Percentiles rank a stretch among this genome's conserved stretches.
phyloP scores from a whole-genome alignment of 2,113 vertebrate species.

The Azemiops feae region DNA sequence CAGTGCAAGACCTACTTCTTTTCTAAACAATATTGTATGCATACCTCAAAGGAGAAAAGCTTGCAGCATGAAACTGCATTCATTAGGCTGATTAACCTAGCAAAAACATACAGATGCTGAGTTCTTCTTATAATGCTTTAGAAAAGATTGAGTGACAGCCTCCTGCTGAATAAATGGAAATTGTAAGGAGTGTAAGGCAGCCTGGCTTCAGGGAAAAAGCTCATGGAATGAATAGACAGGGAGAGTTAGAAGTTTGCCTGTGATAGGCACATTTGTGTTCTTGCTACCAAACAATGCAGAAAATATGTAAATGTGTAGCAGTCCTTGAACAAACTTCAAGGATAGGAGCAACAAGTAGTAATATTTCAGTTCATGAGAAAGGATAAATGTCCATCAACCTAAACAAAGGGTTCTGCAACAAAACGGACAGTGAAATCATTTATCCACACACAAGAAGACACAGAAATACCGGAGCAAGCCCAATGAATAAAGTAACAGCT shows the following conservation, averaged over 20 bases:
- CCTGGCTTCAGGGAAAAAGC: background rate
- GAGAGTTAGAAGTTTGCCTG: background rate
- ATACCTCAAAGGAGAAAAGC: background rate
- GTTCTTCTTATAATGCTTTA: background rate
- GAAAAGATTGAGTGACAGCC: background rate
- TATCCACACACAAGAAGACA: background rate
- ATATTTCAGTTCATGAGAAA: background rate
- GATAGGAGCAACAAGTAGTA: background rate
- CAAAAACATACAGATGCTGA: background rate
- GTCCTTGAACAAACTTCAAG: background rate
- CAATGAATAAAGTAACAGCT: background rate
- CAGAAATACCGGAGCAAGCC: background rate
- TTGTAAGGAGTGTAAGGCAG: background rate
- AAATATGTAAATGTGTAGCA: background rate
- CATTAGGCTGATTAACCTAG: background rate
- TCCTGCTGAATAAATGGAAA: background rate
- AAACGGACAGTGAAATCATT: background rate
- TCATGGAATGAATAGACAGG: background rate
- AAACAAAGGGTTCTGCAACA: background rate
- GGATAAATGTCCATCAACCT: no score
- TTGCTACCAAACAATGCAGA: background rate
- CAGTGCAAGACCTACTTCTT: background rate
- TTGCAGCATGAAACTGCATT: background rate
- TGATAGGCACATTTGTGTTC: background rate
- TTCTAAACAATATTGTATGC: background rate